These are phyloP conservation scores for Noctua janthina DNA, from an alignment of 2,888 invertebrate species.

Conservation along the genomic window DNA sequence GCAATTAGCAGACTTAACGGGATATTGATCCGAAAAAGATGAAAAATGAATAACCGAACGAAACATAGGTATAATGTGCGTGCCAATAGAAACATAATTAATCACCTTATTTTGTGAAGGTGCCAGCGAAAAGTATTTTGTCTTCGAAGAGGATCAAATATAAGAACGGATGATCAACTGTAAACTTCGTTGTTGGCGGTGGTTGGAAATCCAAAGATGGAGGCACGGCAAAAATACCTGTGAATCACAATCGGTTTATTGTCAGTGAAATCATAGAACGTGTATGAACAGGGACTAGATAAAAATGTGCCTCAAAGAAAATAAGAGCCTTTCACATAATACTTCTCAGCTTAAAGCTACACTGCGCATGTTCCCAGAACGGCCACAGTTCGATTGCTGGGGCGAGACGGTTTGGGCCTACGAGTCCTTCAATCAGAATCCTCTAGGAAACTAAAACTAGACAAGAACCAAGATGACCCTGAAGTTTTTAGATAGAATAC, in stretches of 20 bases:
- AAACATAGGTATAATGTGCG: neutral
- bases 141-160: slow-evolving; percentile 72
- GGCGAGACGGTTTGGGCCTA: neutral
- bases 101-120: slow-evolving; percentile 60
- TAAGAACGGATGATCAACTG: slow-evolving; percentile 74
- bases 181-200: slow-evolving; percentile 65
- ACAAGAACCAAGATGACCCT: neutral
- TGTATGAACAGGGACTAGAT: neutral
- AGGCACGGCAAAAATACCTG: slow-evolving; percentile 51
- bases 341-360: neutral
- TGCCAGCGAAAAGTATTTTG: slow-evolving; percentile 72
- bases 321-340: neutral
- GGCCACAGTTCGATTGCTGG: neutral
- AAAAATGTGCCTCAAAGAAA: neutral
- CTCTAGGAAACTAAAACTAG: neutral
- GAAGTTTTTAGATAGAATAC: neutral
- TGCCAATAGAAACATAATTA: slow-evolving; percentile 9
- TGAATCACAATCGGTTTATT: slow-evolving; percentile 36
- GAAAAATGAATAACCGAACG: slow-evolving; percentile 8
- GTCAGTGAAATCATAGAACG: neutral
- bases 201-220: slow-evolving; percentile 51
- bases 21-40: neutral
- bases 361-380: slow-evolving; percentile 3
- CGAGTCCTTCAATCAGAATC: neutral
- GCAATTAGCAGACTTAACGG: neutral